Percentiles rank a stretch among this genome's conserved stretches.
These are phyloP conservation scores for Hydrophis major DNA, from an alignment of 2,797 vertebrate genomes.

Conservation along the genomic window DNA sequence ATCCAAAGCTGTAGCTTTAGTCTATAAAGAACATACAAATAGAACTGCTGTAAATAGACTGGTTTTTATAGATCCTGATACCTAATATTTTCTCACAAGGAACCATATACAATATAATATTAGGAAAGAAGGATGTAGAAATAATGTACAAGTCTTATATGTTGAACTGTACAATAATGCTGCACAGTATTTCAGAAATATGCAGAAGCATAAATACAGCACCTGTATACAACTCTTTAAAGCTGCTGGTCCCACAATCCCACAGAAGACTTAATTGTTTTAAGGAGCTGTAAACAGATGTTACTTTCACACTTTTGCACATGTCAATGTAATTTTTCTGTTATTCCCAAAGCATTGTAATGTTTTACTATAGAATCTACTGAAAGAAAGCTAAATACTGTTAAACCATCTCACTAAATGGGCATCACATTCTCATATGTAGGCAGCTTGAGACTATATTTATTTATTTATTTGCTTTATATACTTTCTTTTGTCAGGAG, in stretches of 20 bases:
- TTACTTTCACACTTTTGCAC: neutral
- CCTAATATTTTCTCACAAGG: neutral
- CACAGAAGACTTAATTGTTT: neutral
- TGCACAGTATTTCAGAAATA: neutral
- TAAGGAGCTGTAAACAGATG: neutral
- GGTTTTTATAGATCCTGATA: neutral
- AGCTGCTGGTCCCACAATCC: neutral
- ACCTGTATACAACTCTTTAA: neutral
- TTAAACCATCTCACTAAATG: neutral
- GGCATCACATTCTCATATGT: neutral
- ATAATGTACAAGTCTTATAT: neutral
- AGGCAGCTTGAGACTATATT: neutral
- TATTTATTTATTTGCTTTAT: neutral
- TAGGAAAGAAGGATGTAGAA: neutral
- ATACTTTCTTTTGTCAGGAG: neutral
- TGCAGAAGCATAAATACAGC: neutral
- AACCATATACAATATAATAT: neutral
- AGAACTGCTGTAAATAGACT: neutral
- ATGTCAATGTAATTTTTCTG: neutral
- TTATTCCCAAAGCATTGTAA: neutral
- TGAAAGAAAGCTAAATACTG: neutral
- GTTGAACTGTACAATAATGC: neutral
- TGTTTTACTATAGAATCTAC: neutral
- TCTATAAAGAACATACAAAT: conserved; percentile 22
- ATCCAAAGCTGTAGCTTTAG: neutral